phyloP scores from a whole-genome alignment of 2,113 vertebrate species.

The Larimichthys polyactis region DNA sequence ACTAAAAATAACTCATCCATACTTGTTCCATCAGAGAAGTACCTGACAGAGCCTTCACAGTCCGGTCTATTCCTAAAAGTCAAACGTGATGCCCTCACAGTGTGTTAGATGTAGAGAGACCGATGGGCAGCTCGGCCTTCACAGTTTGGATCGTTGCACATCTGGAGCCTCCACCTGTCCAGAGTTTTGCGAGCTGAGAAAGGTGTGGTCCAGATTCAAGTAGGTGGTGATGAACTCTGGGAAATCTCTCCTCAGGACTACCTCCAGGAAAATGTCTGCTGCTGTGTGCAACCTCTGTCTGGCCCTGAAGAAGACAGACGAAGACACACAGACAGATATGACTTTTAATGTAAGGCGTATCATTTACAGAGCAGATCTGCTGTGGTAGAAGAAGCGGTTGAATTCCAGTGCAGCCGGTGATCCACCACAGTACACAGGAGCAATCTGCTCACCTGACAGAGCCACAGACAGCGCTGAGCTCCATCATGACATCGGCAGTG shows the following conservation, averaged over 20 bases:
- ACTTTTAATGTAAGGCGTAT: background rate
- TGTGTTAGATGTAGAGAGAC: background rate
- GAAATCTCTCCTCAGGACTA: constrained; percentile 80
- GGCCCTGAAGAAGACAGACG: constrained; percentile 60
- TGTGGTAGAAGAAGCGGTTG: no score
- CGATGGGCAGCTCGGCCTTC: background rate
- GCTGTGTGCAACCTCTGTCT: constrained; percentile 65
- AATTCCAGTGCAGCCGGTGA: background rate
- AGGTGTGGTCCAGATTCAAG: constrained; percentile 82
- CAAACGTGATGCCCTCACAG: background rate
- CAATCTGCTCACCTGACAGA: constrained; percentile 63
- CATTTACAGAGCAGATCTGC: no score
- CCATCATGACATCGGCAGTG: constrained; percentile 47
- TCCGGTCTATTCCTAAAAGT: no score
- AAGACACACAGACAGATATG: background rate
- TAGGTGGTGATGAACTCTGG: constrained; percentile 85
- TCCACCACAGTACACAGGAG: background rate
- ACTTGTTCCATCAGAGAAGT: no score
- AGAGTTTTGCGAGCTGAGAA: constrained; percentile 67
- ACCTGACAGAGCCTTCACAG: no score
- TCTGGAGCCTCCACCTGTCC: background rate
- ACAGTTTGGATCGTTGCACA: constrained; percentile 68
- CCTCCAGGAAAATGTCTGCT: constrained; percentile 79
- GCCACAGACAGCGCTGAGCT: constrained; percentile 61
- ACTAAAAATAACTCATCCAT: no score